These are phyloP conservation scores for Tipula unca DNA, from an alignment of 2,888 invertebrate genomes.

Conservation along the genomic window DNA sequence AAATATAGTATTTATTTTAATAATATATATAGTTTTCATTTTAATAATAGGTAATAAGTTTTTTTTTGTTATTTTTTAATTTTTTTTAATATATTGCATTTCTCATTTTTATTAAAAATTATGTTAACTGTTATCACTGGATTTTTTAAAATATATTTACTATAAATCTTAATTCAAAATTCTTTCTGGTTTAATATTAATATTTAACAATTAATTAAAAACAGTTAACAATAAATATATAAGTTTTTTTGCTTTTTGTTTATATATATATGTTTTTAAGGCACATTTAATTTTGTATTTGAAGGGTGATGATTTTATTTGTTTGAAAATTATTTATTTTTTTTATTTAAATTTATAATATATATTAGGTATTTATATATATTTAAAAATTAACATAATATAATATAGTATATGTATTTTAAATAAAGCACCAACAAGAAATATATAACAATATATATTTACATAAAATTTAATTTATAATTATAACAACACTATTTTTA, in stretches of 20 bases:
- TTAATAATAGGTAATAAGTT: not conserved
- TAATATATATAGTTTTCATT: not conserved
- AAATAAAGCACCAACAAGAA: not conserved
- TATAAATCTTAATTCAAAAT: not conserved
- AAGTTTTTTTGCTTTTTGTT: not conserved
- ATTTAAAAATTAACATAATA: not conserved
- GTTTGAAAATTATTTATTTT: not conserved
- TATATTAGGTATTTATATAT: not conserved
- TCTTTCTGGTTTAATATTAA: not conserved
- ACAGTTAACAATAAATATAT: not conserved
- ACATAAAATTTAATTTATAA: not conserved
- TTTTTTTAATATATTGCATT: not conserved
- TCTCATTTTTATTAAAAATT: not conserved
- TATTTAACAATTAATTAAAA: not conserved
- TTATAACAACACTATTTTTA: not conserved
- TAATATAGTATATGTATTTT: not conserved
- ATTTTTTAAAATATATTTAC: not conserved
- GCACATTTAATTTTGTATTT: not conserved
- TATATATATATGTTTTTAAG: not conserved
- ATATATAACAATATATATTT: not conserved
- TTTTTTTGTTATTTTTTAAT: not conserved
- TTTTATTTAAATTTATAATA: not conserved
- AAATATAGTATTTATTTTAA: not conserved
- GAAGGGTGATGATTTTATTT: not conserved
- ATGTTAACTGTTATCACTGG: slow-evolving; percentile 14